Evolutionary conservation across 2,113 vertebrate species (phyloP).

Genomic region (Ctenomys sociabilis): DNA sequence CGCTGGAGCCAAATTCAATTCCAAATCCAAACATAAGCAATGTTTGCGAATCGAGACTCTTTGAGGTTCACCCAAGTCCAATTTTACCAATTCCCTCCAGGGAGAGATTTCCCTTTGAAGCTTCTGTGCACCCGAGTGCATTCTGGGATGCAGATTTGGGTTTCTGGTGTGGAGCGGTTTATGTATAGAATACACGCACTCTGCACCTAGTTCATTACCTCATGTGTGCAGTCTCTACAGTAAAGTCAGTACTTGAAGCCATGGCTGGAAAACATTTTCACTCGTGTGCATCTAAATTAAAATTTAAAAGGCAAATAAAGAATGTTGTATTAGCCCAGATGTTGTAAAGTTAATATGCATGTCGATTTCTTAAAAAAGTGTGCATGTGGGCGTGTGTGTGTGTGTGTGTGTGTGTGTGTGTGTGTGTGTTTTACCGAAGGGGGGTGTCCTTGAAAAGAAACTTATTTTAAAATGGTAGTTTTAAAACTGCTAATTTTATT

Average conservation of each 20-base stretch:
- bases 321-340: slow-evolving; percentile 84
- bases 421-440: slow-evolving; percentile 25
- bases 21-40: slow-evolving; percentile 85
- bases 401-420: no score
- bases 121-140: slow-evolving; percentile 74
- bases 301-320: slow-evolving; percentile 83
- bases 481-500: slow-evolving; percentile 70
- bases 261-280: slow-evolving; percentile 73
- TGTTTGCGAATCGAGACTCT: slow-evolving; percentile 81
- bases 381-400: no score
- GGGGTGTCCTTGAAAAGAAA: slow-evolving; percentile 70
- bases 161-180: slow-evolving; percentile 71
- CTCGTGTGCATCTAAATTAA: slow-evolving; percentile 77
- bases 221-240: not conserved
- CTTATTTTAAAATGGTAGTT: slow-evolving; percentile 72
- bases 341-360: slow-evolving; percentile 81
- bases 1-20: slow-evolving; percentile 81
- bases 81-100: slow-evolving; percentile 83
- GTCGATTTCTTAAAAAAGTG: slow-evolving; percentile 73
- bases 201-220: slow-evolving; percentile 48
- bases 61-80: slow-evolving; percentile 87
- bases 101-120: slow-evolving; percentile 87
- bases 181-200: slow-evolving; percentile 55
- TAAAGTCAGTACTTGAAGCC: slow-evolving; percentile 62
- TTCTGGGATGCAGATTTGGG: slow-evolving; percentile 72